Base-by-base conservation (phyloP, 2,888 invertebrate species). In the Cerastoderma edule region DNA sequence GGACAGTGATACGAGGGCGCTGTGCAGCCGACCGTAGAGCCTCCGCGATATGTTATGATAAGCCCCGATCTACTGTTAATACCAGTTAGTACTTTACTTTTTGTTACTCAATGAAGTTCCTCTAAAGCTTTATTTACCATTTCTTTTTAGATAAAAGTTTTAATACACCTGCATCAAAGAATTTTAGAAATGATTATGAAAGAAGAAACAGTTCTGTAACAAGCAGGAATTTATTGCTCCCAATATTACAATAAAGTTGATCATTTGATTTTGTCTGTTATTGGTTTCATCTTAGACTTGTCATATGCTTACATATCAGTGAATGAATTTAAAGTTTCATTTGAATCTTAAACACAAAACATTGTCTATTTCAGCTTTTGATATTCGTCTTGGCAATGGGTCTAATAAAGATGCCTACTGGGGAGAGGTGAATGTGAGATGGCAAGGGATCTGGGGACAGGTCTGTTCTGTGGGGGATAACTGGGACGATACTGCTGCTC, bases 401-500 rank as follows among this genome's bases (percentile, higher is more conserved):
- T 70, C 70, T n/a, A 57, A 77, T 46, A 33, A 56, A 1, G 56
- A 56, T 5, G 27, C 50, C 3, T 75, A 79, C 63, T 87, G 86
- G 85, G 88, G 88, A 22, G 83, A 85, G 30, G 86, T 87, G 1
- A 83, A 80, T 72, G 84, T 87, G 1, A 69, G 84, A 32, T 79
- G 80, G 35, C 67, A 78, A 28, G 87, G 85, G 6, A 70, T 87
- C 10, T 85, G 85, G 85, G 87, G 87, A 19, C 85, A 83, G 48
- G 85, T 87, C 1, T 87, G 87, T 71, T 76, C 83, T 44, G 79
- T 80, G 32, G 83, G 83, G 28, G 82, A 83, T 10, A 83, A 85
- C 72, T 87, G 87, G 87, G 81, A 87, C 57, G 83, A 87, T 50
- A 79, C 66, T 10, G 78, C 84, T 10, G 87, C 87, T 6, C 71